Conservation (phyloP, 2,888 invertebrate species). For the Caenorhabditis sulstoni region DNA sequence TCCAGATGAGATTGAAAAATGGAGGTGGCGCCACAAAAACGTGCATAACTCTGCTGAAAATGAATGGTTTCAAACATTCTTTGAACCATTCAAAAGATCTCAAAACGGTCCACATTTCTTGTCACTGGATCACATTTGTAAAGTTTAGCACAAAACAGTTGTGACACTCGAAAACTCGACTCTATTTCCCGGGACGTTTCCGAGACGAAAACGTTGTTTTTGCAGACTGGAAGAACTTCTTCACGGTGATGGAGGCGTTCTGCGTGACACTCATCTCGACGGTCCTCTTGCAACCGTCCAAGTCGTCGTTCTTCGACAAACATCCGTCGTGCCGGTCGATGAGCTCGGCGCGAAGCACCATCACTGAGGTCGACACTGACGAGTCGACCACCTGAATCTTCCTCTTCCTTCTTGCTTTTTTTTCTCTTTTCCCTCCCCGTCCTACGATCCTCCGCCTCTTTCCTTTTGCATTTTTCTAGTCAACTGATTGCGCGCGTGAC, state of each 20-base stretch:
- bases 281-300: constrained; percentile 74
- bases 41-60: no score
- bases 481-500: constrained; percentile 14
- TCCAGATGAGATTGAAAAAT: no score
- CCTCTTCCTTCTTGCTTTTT: neutral
- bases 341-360: constrained; percentile 57
- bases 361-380: constrained; percentile 58
- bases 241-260: constrained; percentile 77
- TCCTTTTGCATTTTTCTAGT: constrained; percentile 52
- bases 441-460: constrained; percentile 25
- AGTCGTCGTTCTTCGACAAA: constrained; percentile 72
- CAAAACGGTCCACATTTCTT: neutral
- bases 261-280: constrained; percentile 77
- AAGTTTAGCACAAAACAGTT: no score
- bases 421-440: neutral
- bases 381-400: constrained; percentile 56
- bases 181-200: no score
- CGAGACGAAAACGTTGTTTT: neutral
- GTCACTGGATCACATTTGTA: no score
- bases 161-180: no score
- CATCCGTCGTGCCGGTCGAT: constrained; percentile 70
- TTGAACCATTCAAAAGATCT: no score
- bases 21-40: no score
- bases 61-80: no score
- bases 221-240: constrained; percentile 79